phyloP scores from a whole-genome alignment of 1,140 invertebrate species.

The Drosophila biarmipes region DNA sequence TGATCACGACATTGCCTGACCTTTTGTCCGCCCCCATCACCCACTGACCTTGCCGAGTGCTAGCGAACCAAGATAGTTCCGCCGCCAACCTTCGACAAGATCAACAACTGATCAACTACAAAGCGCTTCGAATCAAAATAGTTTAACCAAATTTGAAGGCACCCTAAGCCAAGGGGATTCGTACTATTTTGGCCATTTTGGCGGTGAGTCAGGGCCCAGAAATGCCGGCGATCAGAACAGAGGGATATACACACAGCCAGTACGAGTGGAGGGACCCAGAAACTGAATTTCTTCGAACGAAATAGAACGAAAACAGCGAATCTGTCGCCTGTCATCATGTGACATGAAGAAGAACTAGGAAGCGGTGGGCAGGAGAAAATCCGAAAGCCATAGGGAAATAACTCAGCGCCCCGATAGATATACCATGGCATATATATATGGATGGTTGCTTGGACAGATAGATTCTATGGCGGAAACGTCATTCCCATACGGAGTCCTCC shows the following conservation, averaged over 20 bases:
- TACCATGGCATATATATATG: slow-evolving; percentile 13
- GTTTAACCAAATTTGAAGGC: slow-evolving; percentile 40
- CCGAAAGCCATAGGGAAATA: slow-evolving; percentile 28
- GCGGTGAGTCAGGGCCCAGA: slow-evolving; percentile 49
- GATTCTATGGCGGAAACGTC: slow-evolving; percentile 44
- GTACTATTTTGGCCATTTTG: slow-evolving; percentile 56
- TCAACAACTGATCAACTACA: slow-evolving; percentile 42
- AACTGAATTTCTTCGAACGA: slow-evolving; percentile 36
- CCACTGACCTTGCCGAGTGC: slow-evolving; percentile 21
- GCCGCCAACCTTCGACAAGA: slow-evolving; percentile 45
- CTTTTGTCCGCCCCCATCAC: neutral
- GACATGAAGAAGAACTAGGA: slow-evolving; percentile 73
- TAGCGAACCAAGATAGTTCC: slow-evolving; percentile 14
- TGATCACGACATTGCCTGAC: slow-evolving; percentile 18
- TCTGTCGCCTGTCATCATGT: slow-evolving; percentile 77
- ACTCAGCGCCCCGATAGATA: slow-evolving; percentile 3
- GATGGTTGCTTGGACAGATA: slow-evolving; percentile 24
- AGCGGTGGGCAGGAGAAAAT: slow-evolving; percentile 52
- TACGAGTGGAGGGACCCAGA: slow-evolving; percentile 27
- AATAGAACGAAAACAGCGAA: slow-evolving; percentile 47
- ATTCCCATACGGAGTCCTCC: slow-evolving; percentile 34
- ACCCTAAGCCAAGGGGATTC: slow-evolving; percentile 36
- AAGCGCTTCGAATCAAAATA: slow-evolving; percentile 47
- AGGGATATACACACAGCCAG: slow-evolving; percentile 16
- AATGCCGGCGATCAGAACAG: slow-evolving; percentile 38